Base-by-base conservation (phyloP, 2,113 vertebrate genomes). In the Peromyscus californicus region DNA sequence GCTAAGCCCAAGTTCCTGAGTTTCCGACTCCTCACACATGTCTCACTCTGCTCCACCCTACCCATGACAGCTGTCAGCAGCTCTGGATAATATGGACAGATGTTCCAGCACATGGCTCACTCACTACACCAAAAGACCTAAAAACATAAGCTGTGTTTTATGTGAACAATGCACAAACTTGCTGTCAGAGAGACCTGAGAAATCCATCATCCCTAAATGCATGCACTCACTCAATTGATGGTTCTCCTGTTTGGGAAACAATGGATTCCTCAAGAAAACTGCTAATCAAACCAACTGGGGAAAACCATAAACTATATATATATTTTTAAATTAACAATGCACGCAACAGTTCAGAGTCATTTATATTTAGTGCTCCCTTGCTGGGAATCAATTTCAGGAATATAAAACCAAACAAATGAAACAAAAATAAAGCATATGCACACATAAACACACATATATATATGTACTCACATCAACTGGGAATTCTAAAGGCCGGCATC, bases 21-120 rank as follows among this genome's bases (percentile, higher is more conserved):
- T 78, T 65, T 48, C 63, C 0, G 0, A 42, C 15, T 57, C 48
- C 79, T 75, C 65, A 48, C 91, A 48, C 26, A 19, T 2, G 74
- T 72, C 59, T 51, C 0, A 17, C 36, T 36, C 59, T 33, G 2
- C 90, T 22, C 59, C 24, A 33, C 22, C 85, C 86, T 10, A 26
- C 15, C 80, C 10, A 1, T 4, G 84, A 91, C 76, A 95, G 93
- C 97, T 96, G 95, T 90, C 94, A 72, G 31, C 70, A 80, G 94
- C 51, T 63, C 80, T 51, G 51, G 94, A 26, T 72, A 59, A 93
- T 3, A 26, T 0, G 1, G 75, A 96, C 96, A 79, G 93, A 97
- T 89, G 96, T 92, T 29, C 6, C 31, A 83, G 33, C 51, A 95
- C 97, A 90, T 19, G 74, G 95, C 78, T 95, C 48, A 4, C 92